A percentile compares a stretch with the other conserved stretches of the same genome.
These are phyloP conservation scores for Campoletis sonorensis DNA, from an alignment of 1,140 invertebrate species.

Conservation along the genomic window DNA sequence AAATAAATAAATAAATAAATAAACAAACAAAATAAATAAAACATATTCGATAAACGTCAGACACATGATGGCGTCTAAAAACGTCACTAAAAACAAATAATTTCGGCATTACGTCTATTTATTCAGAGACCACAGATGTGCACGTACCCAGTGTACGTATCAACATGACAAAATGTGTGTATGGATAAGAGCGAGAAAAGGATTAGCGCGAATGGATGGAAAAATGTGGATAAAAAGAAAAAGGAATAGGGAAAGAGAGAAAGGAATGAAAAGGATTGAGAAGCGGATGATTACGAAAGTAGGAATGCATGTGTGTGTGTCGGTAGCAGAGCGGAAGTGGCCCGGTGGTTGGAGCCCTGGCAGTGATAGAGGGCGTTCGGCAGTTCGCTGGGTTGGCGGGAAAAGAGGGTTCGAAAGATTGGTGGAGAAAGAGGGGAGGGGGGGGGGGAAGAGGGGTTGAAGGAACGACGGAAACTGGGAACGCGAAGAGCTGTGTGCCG, in stretches of 20 bases:
- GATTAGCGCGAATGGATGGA: constrained; percentile 40
- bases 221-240: constrained; percentile 21
- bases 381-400: constrained; percentile 53
- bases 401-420: constrained; percentile 51
- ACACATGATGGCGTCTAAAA: no score
- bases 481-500: constrained; percentile 56
- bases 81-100: no score
- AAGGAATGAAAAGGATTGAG: background rate
- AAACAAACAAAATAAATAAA: no score
- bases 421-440: constrained; percentile 39
- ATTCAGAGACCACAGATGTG: no score
- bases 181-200: constrained; percentile 38
- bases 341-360: background rate
- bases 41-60: no score
- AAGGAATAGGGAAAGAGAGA: background rate
- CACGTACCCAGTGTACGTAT: no score
- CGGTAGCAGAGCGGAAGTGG: constrained; percentile 23
- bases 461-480: constrained; percentile 50
- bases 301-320: constrained; percentile 40
- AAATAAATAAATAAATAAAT: background rate
- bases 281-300: constrained; percentile 51
- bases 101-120: no score
- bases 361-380: constrained; percentile 59
- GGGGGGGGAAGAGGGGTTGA: constrained; percentile 44
- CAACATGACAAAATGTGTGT: no score